Base-by-base conservation (phyloP, 2,113 vertebrate species). In the Nothoprocta perdicaria region DNA sequence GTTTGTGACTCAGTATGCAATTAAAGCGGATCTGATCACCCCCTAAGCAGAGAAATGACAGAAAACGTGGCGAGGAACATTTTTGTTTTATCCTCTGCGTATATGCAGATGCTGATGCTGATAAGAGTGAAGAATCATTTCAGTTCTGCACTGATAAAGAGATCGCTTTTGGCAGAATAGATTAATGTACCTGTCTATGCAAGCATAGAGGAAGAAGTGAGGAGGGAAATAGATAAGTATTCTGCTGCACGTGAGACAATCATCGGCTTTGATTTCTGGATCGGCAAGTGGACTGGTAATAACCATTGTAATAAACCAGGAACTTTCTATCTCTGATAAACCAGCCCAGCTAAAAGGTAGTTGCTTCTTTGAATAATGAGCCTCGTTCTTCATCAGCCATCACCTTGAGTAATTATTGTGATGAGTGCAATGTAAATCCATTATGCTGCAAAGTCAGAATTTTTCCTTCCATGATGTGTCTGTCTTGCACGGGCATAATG, bases 291-390 rank as follows among this genome's bases (percentile, higher is more conserved):
- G 58, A 78, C 94, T 86, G 71, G 92, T 90, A 96, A 94, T 60
- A 95, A 92, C 71, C 52, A 55, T 35, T 43, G 40, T 40, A 93
- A 92, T 89, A 90, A 94, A 63, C 29, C 45, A 77, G 53, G 35
- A 83, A 33, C 31, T 90, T 88, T 90, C 46, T 63, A 82, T 81
- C 77, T 84, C 8, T 77, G 73, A 90, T 74, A 71, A 45, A 48
- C 65, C 73, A 45, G 13, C 31, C 38, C 66, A 84, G 61, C 74
- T 90, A 91, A 91, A 88, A 81, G 50, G 69, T 60, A 92, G 62
- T 53, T 92, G 79, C 72, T 91, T 87, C 89, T 90, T 77, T 67
- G n/a, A 91, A 84, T 93, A 95, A 96, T 40, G 52, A 93, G 60
- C 38, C 7, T 6, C 24, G 62, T 94, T 80, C 74, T 74, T 92